phyloP scores from a whole-genome alignment of 2,888 invertebrate species.

The Gortyna flavago region DNA sequence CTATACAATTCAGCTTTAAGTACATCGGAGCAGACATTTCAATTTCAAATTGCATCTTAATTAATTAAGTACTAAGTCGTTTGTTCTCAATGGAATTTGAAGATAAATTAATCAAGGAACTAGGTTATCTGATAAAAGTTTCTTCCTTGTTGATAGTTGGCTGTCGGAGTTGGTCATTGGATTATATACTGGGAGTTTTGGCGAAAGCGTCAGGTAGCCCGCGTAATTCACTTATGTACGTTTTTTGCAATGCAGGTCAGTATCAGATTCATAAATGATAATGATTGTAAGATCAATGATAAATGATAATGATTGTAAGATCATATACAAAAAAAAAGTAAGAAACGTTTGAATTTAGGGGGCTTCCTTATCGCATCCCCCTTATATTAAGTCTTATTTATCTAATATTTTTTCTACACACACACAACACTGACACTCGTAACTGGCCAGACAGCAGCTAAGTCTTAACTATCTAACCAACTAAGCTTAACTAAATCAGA shows the following conservation, averaged over 20 bases:
- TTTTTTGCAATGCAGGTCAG: too few relatives aligned
- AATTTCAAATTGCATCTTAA: constrained; percentile 47
- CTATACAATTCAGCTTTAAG: neutral
- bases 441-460: neutral
- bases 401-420: too few relatives aligned
- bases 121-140: constrained; percentile 21
- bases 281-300: too few relatives aligned
- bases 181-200: neutral
- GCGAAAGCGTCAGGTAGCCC: neutral
- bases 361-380: too few relatives aligned
- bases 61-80: constrained; percentile 27
- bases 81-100: constrained; percentile 32
- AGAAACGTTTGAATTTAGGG: too few relatives aligned
- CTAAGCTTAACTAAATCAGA: neutral
- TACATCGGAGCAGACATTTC: constrained; percentile 5
- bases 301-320: too few relatives aligned
- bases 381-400: too few relatives aligned
- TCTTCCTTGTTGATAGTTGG: neutral
- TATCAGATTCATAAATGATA: too few relatives aligned
- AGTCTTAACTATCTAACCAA: neutral
- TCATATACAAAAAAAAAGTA: too few relatives aligned
- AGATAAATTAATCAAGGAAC: constrained; percentile 38
- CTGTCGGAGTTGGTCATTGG: neutral
- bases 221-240: too few relatives aligned
- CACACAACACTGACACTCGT: too few relatives aligned